Base-by-base conservation (phyloP, 2,888 invertebrate species). In the Metalampra italica region DNA sequence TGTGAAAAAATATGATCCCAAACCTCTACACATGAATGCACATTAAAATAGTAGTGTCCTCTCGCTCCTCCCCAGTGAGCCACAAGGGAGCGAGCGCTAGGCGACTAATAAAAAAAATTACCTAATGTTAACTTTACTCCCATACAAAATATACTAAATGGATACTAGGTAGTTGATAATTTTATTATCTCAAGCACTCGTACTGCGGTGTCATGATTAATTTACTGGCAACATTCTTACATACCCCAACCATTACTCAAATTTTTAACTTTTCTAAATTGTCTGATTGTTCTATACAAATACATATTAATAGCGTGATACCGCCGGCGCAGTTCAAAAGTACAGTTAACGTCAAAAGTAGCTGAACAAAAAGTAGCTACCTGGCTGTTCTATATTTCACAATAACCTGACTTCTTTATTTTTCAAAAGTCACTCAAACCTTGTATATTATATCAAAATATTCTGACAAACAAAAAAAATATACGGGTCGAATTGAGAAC, bases 21-120 rank as follows among this genome's bases (percentile, higher is more conserved):
- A 62, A 62, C 64, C 62, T 63, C 64, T 9, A 15, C 15, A 14
- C 39, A 3, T 15, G 5, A 4, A 41, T 41, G n/a, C 12, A 29
- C 11, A 29, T n/a, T 41, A 11, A 5, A 41, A 41, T 11, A 13
- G n/a, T 9, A 29, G 12, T 22, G 1, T 11, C 9, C 29, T 7
- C 9, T 29, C 60, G 56, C 55, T 54, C 65, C 58, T 60, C 59
- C 55, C 60, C 71, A 75, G 64, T 73, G 82, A 84, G 84, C 82
- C 83, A 41, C 59, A 70, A 64, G 61, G 60, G 64, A 60, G 44
- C 64, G 64, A 39, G 51, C 62, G 64, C 59, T 53, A 61, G 68
- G 60, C 58, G 61, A 70, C 64, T 64, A 53, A 60, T 80, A 77
- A 60, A 75, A 74, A 77, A 78, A 76, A 71, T 76, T 44, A 51